These are phyloP conservation scores for Pitangus sulphuratus DNA, from an alignment of 2,797 vertebrate genomes.

Conservation along the genomic window DNA sequence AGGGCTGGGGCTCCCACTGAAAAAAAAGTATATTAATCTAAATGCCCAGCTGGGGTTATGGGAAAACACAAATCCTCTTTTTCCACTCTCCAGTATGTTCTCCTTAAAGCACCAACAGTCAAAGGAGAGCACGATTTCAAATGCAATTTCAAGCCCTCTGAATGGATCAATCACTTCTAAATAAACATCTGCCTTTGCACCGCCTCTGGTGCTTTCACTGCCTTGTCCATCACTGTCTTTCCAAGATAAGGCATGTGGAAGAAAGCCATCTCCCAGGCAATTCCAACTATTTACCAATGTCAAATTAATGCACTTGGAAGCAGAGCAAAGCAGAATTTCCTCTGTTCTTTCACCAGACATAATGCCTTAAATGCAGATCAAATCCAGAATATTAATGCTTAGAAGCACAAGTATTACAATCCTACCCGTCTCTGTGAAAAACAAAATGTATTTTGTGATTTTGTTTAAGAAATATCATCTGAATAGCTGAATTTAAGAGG, in stretches of 20 bases:
- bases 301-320: slow-evolving; percentile 65
- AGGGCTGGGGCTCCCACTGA: background rate
- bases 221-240: slow-evolving; percentile 66
- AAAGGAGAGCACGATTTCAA: slow-evolving; percentile 50
- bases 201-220: slow-evolving; percentile 57
- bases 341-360: slow-evolving; percentile 6
- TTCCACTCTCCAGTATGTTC: background rate
- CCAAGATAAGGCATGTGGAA: slow-evolving; percentile 57
- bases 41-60: background rate
- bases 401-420: background rate
- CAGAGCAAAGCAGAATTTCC: slow-evolving; percentile 42
- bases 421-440: background rate
- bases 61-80: slow-evolving; percentile 52
- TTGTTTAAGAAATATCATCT: background rate
- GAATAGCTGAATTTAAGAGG: background rate
- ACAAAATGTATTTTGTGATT: background rate
- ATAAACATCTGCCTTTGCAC: slow-evolving; percentile 59
- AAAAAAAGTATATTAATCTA: slow-evolving; percentile 2
- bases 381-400: slow-evolving; percentile 31
- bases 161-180: slow-evolving; percentile 59
- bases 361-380: slow-evolving; percentile 25
- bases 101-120: slow-evolving; percentile 30
- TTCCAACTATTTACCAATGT: slow-evolving; percentile 59
- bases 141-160: slow-evolving; percentile 54
- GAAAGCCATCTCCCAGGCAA: slow-evolving; percentile 63